Percentiles rank a stretch among this genome's conserved stretches.
phyloP scores from a whole-genome alignment of 2,113 vertebrate species.

The Oreotrochilus melanogaster region DNA sequence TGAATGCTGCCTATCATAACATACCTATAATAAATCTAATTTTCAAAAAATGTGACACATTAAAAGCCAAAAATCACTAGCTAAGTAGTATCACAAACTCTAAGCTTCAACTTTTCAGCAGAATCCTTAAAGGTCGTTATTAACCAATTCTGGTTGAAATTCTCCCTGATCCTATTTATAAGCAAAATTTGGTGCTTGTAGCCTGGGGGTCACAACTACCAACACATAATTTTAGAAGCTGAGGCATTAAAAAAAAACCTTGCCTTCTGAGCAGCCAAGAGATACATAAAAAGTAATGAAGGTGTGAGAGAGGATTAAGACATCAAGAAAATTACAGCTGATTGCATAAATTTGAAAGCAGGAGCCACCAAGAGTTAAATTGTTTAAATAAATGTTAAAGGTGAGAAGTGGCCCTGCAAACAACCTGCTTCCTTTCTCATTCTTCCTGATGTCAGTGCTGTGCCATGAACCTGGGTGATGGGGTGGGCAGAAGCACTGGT shows the following conservation, averaged over 20 bases:
- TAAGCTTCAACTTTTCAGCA: not conserved
- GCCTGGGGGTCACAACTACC: not conserved
- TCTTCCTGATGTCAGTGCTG: not conserved
- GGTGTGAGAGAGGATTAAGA: not conserved
- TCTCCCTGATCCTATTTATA: not conserved
- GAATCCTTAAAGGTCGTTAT: not conserved
- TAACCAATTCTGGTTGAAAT: not conserved
- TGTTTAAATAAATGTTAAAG: not conserved
- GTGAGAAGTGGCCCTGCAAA: not conserved
- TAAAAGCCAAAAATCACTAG: not conserved
- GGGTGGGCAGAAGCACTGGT: not conserved
- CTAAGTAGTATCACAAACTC: not conserved
- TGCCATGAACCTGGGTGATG: accelerated
- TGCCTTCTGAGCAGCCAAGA: not conserved
- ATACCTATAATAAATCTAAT: not conserved
- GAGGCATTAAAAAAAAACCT: too few relatives aligned
- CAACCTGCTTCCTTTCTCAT: not conserved
- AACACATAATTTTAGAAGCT: not conserved
- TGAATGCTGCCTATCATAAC: not conserved
- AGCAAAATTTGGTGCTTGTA: not conserved
- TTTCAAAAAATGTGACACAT: not conserved
- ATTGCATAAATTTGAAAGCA: not conserved
- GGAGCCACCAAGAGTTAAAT: not conserved
- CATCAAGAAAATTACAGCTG: not conserved
- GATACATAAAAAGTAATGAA: not conserved